These are phyloP conservation scores for Toxotes jaculatrix DNA, from an alignment of 2,113 vertebrate species.

Conservation along the genomic window DNA sequence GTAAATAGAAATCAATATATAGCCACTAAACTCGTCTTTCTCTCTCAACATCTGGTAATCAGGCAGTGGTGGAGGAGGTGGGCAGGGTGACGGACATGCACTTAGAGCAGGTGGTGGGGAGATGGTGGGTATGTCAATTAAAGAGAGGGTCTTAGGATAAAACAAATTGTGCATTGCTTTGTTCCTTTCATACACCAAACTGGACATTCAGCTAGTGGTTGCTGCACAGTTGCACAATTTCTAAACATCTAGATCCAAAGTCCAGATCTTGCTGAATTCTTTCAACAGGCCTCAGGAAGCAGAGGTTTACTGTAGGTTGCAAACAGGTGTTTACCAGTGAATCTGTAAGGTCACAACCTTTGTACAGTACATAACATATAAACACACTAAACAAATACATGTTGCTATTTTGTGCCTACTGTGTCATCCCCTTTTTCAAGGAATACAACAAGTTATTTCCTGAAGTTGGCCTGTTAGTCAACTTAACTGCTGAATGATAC, in stretches of 20 bases:
- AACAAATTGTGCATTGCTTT: background rate
- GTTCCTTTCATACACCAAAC: background rate
- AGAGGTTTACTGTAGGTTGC: too few relatives aligned
- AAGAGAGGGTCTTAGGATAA: slow-evolving; percentile 76
- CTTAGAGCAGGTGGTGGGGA: slow-evolving; percentile 47
- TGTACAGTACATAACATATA: background rate
- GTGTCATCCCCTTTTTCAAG: background rate
- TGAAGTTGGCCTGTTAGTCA: slow-evolving; percentile 11
- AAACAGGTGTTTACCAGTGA: background rate
- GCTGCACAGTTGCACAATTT: background rate
- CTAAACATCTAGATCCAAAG: background rate
- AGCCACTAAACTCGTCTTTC: slow-evolving; percentile 75
- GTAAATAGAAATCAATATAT: slow-evolving; percentile 60
- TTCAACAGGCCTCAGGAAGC: background rate
- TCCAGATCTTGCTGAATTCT: background rate
- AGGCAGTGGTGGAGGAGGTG: slow-evolving; percentile 71
- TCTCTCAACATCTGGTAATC: slow-evolving; percentile 77
- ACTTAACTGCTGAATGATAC: slow-evolving; percentile 13
- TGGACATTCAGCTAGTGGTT: background rate
- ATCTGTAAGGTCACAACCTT: background rate
- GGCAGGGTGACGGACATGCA: slow-evolving; percentile 70
- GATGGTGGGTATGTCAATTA: slow-evolving; percentile 67
- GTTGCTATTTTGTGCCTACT: background rate
- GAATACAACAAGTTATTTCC: background rate
- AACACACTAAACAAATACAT: background rate